phyloP scores from a whole-genome alignment of 2,888 invertebrate genomes.

The Syrista parreyssii region DNA sequence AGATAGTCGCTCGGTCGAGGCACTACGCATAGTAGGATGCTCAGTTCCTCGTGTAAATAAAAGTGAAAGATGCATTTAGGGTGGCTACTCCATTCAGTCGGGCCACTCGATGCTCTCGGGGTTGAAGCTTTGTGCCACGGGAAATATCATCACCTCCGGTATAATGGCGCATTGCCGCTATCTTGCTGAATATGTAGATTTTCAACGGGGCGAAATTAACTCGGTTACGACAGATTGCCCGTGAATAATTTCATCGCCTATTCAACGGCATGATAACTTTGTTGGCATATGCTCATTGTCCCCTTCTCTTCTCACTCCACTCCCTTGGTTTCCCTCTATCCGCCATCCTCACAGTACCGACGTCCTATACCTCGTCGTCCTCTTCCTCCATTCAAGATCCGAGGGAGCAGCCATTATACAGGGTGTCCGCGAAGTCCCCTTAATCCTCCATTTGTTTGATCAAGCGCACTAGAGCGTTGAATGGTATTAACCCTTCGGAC shows the following conservation, averaged over 20 bases:
- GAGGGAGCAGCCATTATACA: slow-evolving; percentile 27
- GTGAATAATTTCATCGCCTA: slow-evolving; percentile 61
- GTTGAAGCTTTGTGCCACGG: not conserved
- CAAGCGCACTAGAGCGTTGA: slow-evolving; percentile 38
- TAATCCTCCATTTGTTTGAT: slow-evolving; percentile 52
- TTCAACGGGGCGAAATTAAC: slow-evolving; percentile 52
- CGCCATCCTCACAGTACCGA: slow-evolving; percentile 6
- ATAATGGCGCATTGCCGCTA: slow-evolving; percentile 16
- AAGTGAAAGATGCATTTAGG: not conserved
- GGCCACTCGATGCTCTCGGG: not conserved
- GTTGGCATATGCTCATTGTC: slow-evolving; percentile 58
- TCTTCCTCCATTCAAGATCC: slow-evolving; percentile 32
- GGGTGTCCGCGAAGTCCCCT: slow-evolving; percentile 20
- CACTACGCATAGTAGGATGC: not conserved
- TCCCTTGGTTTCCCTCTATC: slow-evolving; percentile 21
- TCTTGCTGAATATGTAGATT: slow-evolving; percentile 45
- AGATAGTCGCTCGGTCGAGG: not conserved
- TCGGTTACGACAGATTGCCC: slow-evolving; percentile 62
- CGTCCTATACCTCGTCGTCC: slow-evolving; percentile 6
- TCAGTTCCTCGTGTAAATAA: not conserved
- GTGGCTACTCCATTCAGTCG: not conserved
- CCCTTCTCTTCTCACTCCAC: slow-evolving; percentile 24
- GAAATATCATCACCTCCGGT: slow-evolving; percentile 8
- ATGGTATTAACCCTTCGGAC: slow-evolving; percentile 43
- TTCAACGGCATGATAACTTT: slow-evolving; percentile 59